Conservation (phyloP, 92 coral and sea anemone genomes). For the Epizoanthus illoricatus region DNA sequence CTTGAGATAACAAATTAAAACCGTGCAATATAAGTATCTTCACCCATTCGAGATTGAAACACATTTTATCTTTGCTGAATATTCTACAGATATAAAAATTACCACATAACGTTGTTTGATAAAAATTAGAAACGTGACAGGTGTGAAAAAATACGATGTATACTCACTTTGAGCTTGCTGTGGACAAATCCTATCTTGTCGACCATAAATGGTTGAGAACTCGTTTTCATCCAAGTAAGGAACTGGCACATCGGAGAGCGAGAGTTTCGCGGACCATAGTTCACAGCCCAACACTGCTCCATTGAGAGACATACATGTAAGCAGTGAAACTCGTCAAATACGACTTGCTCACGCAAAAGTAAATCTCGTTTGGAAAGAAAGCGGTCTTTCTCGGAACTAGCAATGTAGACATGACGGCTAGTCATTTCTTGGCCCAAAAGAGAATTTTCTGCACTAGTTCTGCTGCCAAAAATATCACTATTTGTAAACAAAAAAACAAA, state of each 20-base stretch:
- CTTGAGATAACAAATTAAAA: no score
- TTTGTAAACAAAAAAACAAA: neutral
- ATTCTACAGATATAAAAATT: no score
- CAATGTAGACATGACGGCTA: neutral
- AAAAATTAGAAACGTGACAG: no score
- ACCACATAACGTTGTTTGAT: no score
- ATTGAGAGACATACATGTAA: neutral
- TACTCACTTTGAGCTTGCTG: slow-evolving; percentile 2
- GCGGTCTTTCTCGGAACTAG: neutral
- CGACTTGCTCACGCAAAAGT: neutral
- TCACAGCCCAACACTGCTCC: slow-evolving; percentile 5
- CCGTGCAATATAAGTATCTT: no score
- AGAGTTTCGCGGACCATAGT: neutral
- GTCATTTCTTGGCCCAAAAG: neutral
- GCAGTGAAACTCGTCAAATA: neutral
- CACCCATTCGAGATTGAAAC: no score
- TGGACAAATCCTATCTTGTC: neutral
- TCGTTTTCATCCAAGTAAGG: neutral
- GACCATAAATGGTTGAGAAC: neutral
- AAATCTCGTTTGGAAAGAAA: neutral
- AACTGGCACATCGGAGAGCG: slow-evolving; percentile 7
- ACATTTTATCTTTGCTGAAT: no score
- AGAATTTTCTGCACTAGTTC: neutral
- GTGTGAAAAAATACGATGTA: neutral
- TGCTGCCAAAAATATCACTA: no score